Percentiles rank a stretch among this genome's conserved stretches.
Evolutionary conservation across 2,797 vertebrate species (phyloP).

Genomic region (Periparus ater): DNA sequence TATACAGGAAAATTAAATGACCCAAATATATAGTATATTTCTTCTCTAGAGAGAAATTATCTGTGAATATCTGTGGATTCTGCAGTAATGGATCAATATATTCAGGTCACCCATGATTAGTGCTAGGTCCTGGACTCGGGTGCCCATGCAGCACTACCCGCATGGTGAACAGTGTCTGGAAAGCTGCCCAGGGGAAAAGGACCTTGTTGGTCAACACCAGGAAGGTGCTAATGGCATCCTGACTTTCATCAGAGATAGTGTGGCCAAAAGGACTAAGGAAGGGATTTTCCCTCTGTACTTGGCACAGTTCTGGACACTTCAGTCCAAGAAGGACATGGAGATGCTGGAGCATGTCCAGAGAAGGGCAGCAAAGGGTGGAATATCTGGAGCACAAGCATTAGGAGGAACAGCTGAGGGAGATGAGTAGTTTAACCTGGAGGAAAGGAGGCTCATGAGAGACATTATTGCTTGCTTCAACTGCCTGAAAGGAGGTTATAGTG

Average conservation of each 20-base stretch:
- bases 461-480: no score
- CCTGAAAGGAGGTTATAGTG: no score
- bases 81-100: neutral
- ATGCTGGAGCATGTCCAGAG: neutral
- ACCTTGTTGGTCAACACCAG: neutral
- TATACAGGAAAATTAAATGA: slow-evolving; percentile 20
- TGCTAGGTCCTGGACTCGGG: neutral
- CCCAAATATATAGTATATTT: neutral
- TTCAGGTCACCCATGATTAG: neutral
- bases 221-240: neutral
- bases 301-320: neutral
- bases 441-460: neutral
- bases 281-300: neutral
- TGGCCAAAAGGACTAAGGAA: neutral
- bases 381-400: neutral
- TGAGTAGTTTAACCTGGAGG: neutral
- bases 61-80: neutral
- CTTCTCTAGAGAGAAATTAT: neutral
- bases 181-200: neutral
- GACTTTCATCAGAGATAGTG: neutral
- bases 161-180: neutral
- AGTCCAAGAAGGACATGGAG: neutral
- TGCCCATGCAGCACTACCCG: neutral
- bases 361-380: neutral
- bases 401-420: neutral